Base-by-base conservation (phyloP, 92 coral and sea anemone species). In the Plumapathes pennacea region DNA sequence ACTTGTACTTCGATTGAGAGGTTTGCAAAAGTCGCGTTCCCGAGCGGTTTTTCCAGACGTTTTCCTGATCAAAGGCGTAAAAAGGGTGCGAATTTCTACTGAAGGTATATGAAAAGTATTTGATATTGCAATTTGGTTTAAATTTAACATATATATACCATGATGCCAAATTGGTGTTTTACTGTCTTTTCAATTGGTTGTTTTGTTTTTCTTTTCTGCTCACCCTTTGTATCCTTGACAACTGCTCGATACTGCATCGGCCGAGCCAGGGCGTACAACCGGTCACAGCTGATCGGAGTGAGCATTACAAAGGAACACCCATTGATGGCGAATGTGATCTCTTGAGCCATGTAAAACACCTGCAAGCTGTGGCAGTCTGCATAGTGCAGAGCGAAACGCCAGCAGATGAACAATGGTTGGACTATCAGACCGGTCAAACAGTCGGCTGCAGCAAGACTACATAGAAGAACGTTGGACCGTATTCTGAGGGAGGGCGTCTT, bases 361-460 rank as follows among this genome's bases (percentile, higher is more conserved):
- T 18, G 1, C 2, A 11, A 11, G 25, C 13, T 22, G 15, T 10
- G 5, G 11, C 25, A 32, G 23, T 14, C 31, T 2, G 17, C 33
- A 12, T 13, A 15, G 4, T 62, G 70, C 46, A 62, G 21, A 1
- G 37, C 8, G 25, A 46, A 32, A 40, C 70, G 70, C 70, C 70
- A 79, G 5, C 48, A 32, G 3, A 54, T 23, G 37, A 70, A 72
- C 66, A 59, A 32, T 1, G 85, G 75, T 31, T 61, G 72, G 5
- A 60, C 67, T 21, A 63, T 10, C 37, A 79, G 45, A 27, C 85
- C 85, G 23, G 59, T 62, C 3, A 71, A 57, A 33, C 57, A 79
- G 26, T 79, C 85, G 20, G 74, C 60, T 8, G 54, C 19, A n/a
- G 80, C 80, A 36, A 79, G 67, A 44, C 41, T 25, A 47, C 85